Evolutionary conservation across 2,113 vertebrate species (phyloP).

Genomic region (Tapirus terrestris): DNA sequence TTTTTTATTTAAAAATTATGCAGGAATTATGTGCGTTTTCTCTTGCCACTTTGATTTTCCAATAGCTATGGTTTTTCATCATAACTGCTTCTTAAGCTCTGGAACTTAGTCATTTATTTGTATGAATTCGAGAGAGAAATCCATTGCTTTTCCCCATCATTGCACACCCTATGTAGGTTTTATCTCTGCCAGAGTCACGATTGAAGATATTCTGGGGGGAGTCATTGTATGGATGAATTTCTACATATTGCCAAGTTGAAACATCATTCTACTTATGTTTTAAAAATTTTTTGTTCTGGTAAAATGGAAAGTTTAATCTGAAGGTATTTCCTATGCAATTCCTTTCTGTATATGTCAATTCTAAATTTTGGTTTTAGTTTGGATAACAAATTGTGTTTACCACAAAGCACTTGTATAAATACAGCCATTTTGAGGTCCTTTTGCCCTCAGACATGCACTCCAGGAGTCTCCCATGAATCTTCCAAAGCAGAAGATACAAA

Average conservation of each 20-base stretch:
- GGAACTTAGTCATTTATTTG: neutral
- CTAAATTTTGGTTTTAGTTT: neutral
- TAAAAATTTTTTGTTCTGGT: neutral
- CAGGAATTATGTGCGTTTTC: neutral
- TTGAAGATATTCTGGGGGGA: neutral
- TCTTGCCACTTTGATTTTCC: neutral
- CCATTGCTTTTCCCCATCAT: neutral
- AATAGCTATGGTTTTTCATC: neutral
- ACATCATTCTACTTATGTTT: neutral
- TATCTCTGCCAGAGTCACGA: neutral
- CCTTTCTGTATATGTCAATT: neutral
- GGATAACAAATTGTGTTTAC: neutral
- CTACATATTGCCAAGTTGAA: slow-evolving; percentile 55
- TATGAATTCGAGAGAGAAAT: accelerated
- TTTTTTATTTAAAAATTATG: neutral
- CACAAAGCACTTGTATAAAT: slow-evolving; percentile 7
- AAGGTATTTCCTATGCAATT: slow-evolving; percentile 25
- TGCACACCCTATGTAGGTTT: neutral
- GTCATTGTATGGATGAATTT: neutral
- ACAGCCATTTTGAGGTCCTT: slow-evolving; percentile 44
- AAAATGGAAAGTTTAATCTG: neutral
- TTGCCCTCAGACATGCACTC: slow-evolving; percentile 31
- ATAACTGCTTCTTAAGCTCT: neutral
- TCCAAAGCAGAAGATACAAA: slow-evolving; percentile 69
- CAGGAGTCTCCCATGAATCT: slow-evolving; percentile 45